These are phyloP conservation scores for Calyptommatus sinebrachiatus DNA, from an alignment of 2,113 vertebrate species.

Conservation along the genomic window DNA sequence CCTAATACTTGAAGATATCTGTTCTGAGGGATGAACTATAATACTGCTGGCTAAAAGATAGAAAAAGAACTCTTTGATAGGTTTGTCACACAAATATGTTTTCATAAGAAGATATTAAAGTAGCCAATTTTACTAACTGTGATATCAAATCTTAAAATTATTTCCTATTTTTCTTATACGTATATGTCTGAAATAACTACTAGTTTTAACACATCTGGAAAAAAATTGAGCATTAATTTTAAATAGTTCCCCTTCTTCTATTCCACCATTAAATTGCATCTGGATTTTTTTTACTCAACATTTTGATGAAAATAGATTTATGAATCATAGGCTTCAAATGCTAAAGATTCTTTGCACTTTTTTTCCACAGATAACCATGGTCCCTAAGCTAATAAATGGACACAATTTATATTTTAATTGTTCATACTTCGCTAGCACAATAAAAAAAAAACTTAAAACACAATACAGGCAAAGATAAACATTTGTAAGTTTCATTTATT, in stretches of 20 bases:
- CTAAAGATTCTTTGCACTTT: neutral
- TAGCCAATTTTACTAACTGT: neutral
- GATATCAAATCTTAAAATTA: neutral
- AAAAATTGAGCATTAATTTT: neutral
- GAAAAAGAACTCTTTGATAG: conserved; percentile 9
- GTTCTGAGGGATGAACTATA: neutral
- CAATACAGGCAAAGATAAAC: neutral
- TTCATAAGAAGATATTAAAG: neutral
- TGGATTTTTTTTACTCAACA: neutral
- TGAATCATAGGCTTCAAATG: neutral
- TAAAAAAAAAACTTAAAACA: neutral
- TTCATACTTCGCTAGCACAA: neutral
- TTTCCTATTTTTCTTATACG: neutral
- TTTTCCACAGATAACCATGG: too few relatives aligned
- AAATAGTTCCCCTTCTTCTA: neutral
- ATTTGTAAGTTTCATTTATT: neutral
- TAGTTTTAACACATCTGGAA: neutral
- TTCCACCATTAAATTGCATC: neutral
- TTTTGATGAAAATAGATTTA: neutral
- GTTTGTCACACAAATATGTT: neutral
- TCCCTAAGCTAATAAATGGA: neutral
- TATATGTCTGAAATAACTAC: neutral
- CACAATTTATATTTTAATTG: neutral
- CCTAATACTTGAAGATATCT: conserved; percentile 10
- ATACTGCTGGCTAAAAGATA: neutral